These are phyloP conservation scores for Ondatra zibethicus DNA, from an alignment of 2,113 vertebrate genomes.

Conservation along the genomic window DNA sequence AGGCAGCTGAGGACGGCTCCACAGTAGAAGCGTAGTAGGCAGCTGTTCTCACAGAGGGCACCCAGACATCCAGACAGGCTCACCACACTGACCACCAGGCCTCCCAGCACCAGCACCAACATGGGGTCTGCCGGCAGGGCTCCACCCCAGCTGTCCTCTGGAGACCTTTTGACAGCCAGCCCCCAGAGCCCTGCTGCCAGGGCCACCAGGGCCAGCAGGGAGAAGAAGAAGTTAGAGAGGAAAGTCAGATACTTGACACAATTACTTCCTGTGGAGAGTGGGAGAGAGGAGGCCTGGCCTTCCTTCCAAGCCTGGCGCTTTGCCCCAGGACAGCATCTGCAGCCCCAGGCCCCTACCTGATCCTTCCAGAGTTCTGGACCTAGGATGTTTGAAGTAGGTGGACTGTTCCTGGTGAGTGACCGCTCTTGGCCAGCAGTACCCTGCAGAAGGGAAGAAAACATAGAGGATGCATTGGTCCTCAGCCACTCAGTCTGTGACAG, in stretches of 20 bases:
- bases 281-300: not conserved
- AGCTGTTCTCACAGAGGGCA: constrained; percentile 88
- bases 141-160: constrained; percentile 82
- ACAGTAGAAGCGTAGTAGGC: constrained; percentile 90
- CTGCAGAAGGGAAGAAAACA: not conserved
- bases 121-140: constrained; percentile 91
- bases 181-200: constrained; percentile 93
- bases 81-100: constrained; percentile 84
- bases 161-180: constrained; percentile 90
- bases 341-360: not conserved
- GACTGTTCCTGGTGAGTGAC: not conserved
- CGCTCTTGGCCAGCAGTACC: not conserved
- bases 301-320: not conserved
- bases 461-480: accelerated
- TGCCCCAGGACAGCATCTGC: not conserved
- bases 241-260: constrained; percentile 89
- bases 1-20: constrained; percentile 82
- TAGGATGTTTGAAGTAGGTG: accelerated
- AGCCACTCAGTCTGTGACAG: not conserved
- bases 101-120: constrained; percentile 87
- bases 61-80: constrained; percentile 93
- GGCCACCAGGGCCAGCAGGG: constrained; percentile 87
- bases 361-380: accelerated
- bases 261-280: constrained; percentile 61
- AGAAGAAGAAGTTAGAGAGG: constrained; percentile 91